These are phyloP conservation scores for Xenopus borealis DNA, from an alignment of 2,113 vertebrate genomes.

Conservation along the genomic window DNA sequence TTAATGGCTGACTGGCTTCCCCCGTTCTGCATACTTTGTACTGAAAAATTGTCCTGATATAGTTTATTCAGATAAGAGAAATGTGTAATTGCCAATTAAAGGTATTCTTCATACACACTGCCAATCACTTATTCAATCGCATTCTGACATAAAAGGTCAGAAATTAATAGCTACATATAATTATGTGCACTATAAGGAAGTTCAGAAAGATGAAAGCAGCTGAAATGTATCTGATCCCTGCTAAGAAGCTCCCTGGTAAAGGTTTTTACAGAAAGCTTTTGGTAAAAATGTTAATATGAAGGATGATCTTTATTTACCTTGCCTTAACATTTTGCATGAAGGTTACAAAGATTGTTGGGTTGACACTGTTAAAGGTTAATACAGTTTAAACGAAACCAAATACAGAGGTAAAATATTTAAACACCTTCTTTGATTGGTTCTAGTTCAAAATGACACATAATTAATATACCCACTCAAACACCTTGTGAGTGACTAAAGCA, in stretches of 20 bases:
- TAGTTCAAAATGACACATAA: too few relatives aligned
- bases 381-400: too few relatives aligned
- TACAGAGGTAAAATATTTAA: too few relatives aligned
- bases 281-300: neutral
- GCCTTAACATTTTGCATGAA: too few relatives aligned
- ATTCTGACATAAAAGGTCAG: neutral
- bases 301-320: neutral
- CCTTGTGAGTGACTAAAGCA: too few relatives aligned
- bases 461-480: too few relatives aligned
- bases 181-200: neutral
- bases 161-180: neutral
- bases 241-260: neutral
- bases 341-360: too few relatives aligned
- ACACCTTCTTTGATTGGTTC: too few relatives aligned
- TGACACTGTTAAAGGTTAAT: too few relatives aligned
- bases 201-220: neutral
- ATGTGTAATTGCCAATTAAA: conserved; percentile 4
- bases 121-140: neutral
- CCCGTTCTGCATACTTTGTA: too few relatives aligned
- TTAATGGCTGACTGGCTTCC: too few relatives aligned
- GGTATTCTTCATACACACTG: neutral
- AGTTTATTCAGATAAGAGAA: neutral
- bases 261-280: neutral
- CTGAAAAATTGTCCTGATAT: too few relatives aligned
- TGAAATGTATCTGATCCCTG: neutral